Base-by-base conservation (phyloP, 2,888 invertebrate species). In the Lissonota sp. region DNA sequence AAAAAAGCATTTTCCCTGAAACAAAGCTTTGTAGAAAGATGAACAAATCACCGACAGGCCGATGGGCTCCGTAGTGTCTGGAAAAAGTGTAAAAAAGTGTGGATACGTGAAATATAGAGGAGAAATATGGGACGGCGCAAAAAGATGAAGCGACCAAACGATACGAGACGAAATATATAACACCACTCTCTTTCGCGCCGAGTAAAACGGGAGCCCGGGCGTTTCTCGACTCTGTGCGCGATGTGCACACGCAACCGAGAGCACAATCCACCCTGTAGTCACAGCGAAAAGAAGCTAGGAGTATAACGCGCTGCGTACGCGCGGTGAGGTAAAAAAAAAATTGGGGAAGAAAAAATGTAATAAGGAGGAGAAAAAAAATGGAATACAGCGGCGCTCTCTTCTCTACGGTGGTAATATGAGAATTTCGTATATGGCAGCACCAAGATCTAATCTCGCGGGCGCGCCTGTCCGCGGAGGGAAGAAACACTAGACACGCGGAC, bases 401-500 rank as follows among this genome's bases (percentile, higher is more conserved):
- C 49, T 73, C 73, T 66, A 26, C 85, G 84, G 83, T 85, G 86
- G 91, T 91, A 91, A 91, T 90, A 91, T 89, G 91, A 91, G 91
- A 91, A 86, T 89, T 88, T 91, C 87, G 87, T 88, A 87, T 90
- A 88, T 89, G 88, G 90, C 88, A 90, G 90, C 83, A 87, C 87
- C 88, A 87, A 91, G 91, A 91, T 90, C 89, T 91, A 91, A 91
- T 91, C 91, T 90, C 85, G 86, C 87, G 88, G 66, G 83, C 80
- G 75, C 81, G 89, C 89, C 90, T 88, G 88, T 90, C 87, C 88
- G 84, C 87, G 86, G 87, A 75, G 79, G 71, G 87, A 86, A 87
- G 89, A 88, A 90, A 90, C 90, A 89, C 89, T 90, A 89, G 89
- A 90, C 90, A 88, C 87, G 82, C 63, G 73, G 64, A 63, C 78